phyloP scores from a whole-genome alignment of 2,888 invertebrate species.

The Hypomecis punctinalis region DNA sequence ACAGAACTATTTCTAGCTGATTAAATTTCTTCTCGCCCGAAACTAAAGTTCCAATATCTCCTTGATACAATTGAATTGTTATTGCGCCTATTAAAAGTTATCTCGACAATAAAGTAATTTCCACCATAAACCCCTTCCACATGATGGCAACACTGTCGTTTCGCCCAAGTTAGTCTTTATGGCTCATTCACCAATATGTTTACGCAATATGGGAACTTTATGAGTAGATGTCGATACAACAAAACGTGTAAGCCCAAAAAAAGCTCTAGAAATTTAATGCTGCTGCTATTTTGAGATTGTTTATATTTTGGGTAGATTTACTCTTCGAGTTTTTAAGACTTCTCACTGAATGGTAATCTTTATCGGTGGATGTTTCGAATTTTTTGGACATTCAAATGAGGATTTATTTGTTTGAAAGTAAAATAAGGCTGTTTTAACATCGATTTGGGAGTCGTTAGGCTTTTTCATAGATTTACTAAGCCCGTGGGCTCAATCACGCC shows the following conservation, averaged over 20 bases:
- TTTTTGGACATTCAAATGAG: slow-evolving; percentile 28
- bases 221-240: slow-evolving; percentile 60
- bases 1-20: background rate
- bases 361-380: slow-evolving; percentile 36
- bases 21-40: background rate
- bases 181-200: slow-evolving; percentile 57
- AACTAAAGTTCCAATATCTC: slow-evolving; percentile 8
- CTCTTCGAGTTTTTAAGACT: slow-evolving; percentile 22
- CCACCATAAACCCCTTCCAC: slow-evolving; percentile 21
- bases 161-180: slow-evolving; percentile 44
- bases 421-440: slow-evolving; percentile 15
- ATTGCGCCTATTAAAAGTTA: slow-evolving; percentile 20
- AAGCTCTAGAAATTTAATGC: slow-evolving; percentile 27
- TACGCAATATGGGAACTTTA: slow-evolving; percentile 61
- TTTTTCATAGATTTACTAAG: slow-evolving; percentile 10
- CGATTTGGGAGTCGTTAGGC: background rate
- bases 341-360: slow-evolving; percentile 33
- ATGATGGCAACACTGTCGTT: slow-evolving; percentile 25
- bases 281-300: slow-evolving; percentile 38
- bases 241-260: slow-evolving; percentile 46
- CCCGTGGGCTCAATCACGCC: background rate
- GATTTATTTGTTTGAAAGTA: slow-evolving; percentile 22
- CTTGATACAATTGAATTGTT: slow-evolving; percentile 23
- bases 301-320: slow-evolving; percentile 31
- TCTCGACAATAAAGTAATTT: slow-evolving; percentile 25